Percentiles rank a stretch among this genome's conserved stretches.
Conservation (phyloP, 2,797 vertebrate genomes). For the Bryconaethiops microstoma region DNA sequence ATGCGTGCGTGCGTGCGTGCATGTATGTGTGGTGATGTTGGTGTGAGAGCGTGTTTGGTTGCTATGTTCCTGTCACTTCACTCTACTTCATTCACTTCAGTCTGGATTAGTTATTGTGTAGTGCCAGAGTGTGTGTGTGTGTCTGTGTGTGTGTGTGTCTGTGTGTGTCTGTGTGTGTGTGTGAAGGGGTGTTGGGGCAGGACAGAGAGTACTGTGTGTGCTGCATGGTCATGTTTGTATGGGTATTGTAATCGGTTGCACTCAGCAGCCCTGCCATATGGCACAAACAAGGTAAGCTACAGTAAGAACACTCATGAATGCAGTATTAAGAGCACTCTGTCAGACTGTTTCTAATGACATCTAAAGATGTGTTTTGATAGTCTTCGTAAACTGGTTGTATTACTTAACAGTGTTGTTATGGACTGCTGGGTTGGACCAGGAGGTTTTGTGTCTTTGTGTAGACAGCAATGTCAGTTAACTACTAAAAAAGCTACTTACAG, state of each 20-base stretch:
- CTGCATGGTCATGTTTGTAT: slow-evolving; percentile 62
- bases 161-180: neutral
- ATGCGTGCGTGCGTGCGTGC: slow-evolving; percentile 28
- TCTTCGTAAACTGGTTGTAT: neutral
- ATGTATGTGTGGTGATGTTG: slow-evolving; percentile 58
- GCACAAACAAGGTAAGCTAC: slow-evolving; percentile 15
- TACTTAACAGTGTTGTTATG: neutral
- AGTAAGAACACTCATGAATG: slow-evolving; percentile 7
- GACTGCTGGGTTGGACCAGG: neutral
- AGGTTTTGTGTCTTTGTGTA: neutral
- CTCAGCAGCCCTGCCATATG: neutral
- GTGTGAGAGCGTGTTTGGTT: slow-evolving; percentile 40
- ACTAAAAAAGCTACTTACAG: too few relatives aligned
- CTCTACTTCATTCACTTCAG: slow-evolving; percentile 76
- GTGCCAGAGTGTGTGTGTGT: neutral
- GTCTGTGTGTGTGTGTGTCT: neutral
- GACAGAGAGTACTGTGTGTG: slow-evolving; percentile 27
- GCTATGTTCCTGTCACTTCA: slow-evolving; percentile 64
- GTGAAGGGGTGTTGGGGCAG: slow-evolving; percentile 48
- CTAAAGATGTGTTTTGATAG: neutral
- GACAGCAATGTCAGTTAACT: neutral
- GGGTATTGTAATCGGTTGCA: slow-evolving; percentile 2
- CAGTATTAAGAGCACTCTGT: neutral
- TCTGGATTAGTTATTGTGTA: slow-evolving; percentile 70
- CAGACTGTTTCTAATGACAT: neutral